Conservation (phyloP, 2,797 vertebrate genomes). For the Aplochiton taeniatus region DNA sequence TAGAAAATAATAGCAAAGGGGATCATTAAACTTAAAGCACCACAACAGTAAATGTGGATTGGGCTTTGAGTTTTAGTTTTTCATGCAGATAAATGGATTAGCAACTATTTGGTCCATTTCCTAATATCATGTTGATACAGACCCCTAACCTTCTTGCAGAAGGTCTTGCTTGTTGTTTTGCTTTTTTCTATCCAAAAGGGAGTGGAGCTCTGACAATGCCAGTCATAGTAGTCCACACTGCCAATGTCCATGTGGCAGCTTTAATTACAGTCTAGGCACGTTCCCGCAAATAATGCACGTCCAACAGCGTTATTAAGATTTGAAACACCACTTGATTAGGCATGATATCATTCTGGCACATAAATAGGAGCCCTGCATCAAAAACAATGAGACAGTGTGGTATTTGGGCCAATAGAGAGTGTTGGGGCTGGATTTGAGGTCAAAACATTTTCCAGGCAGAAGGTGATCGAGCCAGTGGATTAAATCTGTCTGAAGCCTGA, state of each 20-base stretch:
- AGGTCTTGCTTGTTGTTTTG: no score
- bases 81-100: conserved; percentile 24
- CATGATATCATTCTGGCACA: conserved; percentile 76
- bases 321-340: conserved; percentile 80
- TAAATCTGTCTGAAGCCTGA: conserved; percentile 67
- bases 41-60: conserved; percentile 31
- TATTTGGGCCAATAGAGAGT: conserved; percentile 53
- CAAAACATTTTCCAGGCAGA: conserved; percentile 33
- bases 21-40: conserved; percentile 44
- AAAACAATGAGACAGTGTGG: conserved; percentile 67
- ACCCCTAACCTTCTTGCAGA: conserved; percentile 3
- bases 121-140: conserved; percentile 13
- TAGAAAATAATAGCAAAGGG: conserved; percentile 54
- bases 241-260: conserved; percentile 56
- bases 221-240: conserved; percentile 57
- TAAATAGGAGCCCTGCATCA: conserved; percentile 73
- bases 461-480: conserved; percentile 55
- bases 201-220: conserved; percentile 51
- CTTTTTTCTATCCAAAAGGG: no score
- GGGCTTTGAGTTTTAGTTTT: conserved; percentile 40
- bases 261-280: conserved; percentile 76
- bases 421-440: conserved; percentile 37
- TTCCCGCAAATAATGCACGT: conserved; percentile 79
- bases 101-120: conserved; percentile 18
- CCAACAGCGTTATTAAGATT: conserved; percentile 80